Conservation (phyloP, 2,888 invertebrate species). For the Craniophora ligustri region DNA sequence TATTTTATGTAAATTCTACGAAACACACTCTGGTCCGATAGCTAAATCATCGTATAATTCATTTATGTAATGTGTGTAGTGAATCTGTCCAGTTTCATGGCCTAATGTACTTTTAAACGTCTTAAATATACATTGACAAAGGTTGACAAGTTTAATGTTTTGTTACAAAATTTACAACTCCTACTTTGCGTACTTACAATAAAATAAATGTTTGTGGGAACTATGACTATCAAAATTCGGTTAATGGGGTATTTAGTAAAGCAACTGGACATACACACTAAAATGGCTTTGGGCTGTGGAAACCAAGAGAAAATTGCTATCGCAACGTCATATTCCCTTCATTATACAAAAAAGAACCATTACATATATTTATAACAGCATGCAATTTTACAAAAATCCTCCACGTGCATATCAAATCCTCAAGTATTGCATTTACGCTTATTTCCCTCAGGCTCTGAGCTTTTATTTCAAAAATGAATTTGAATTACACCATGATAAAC, state of each 20-base stretch:
- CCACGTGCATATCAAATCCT: slow-evolving; percentile 35
- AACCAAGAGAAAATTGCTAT: slow-evolving; percentile 28
- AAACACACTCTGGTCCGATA: slow-evolving; percentile 23
- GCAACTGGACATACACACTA: slow-evolving; percentile 39
- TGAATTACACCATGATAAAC: slow-evolving; percentile 27
- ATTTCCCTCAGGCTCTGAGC: slow-evolving; percentile 19
- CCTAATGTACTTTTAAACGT: slow-evolving; percentile 39
- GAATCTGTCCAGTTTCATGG: slow-evolving; percentile 14
- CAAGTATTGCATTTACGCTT: slow-evolving; percentile 18
- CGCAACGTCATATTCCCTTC: slow-evolving; percentile 18
- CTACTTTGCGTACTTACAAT: not conserved
- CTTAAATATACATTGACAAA: slow-evolving; percentile 25
- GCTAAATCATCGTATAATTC: slow-evolving; percentile 38
- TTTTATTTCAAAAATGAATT: slow-evolving; percentile 26
- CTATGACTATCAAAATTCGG: slow-evolving; percentile 2
- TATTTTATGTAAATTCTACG: slow-evolving; percentile 71
- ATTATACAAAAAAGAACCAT: slow-evolving; percentile 8
- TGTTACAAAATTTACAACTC: slow-evolving; percentile 24
- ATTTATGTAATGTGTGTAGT: slow-evolving; percentile 23
- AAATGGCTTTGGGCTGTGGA: slow-evolving; percentile 32
- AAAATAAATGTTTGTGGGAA: not conserved
- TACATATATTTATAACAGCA: slow-evolving; percentile 6
- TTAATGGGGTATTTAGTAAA: slow-evolving; percentile 20
- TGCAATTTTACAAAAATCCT: slow-evolving; percentile 28
- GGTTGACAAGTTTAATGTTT: not conserved